Base-by-base conservation (phyloP, 2,888 invertebrate species). In the Dryobotodes eremita region DNA sequence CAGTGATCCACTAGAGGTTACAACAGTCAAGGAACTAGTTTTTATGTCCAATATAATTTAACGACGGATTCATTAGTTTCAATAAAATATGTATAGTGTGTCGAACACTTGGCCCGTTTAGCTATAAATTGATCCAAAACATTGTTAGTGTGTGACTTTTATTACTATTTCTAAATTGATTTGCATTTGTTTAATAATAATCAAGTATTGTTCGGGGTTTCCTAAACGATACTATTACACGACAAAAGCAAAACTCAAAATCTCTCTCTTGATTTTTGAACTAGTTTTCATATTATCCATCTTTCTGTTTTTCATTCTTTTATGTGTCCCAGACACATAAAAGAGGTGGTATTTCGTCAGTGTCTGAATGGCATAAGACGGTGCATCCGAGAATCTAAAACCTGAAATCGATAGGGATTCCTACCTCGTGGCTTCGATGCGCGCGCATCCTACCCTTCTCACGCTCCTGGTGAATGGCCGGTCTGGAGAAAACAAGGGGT, bases 391-490 rank as follows among this genome's bases (percentile, higher is more conserved):
- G 70, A 94, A 94, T 93, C 89, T 91, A 86, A 89, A 86, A 74
- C 82, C 84, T 72, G 91, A 91, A 95, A 96, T 96, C 96, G 93
- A 96, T 96, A 96, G 90, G 91, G 90, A 88, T 88, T 90, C 92
- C 92, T 88, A 90, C 92, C 92, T 92, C 94, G 93, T 94, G 92
- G 91, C 87, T 79, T 71, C 64, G 83, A 77, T 96, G 97, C 96
- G 96, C 96, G 96, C 96, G 96, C 96, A 95, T 77, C 87, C 89
- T 87, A 92, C 93, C 83, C 85, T 93, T 92, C 92, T 92, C 93
- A 85, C 89, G 87, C 88, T 94, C 87, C 90, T 95, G 87, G 95
- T 97, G 96, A 97, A 97, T 97, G 97, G 96, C 94, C 93, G 88
- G 89, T 90, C 90, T 92, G 90, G 91, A 92, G 92, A 94, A 93